A percentile compares a stretch with the other conserved stretches of the same genome.
These are phyloP conservation scores for Ennomos fuscantarius DNA, from an alignment of 2,888 invertebrate species.

Conservation along the genomic window DNA sequence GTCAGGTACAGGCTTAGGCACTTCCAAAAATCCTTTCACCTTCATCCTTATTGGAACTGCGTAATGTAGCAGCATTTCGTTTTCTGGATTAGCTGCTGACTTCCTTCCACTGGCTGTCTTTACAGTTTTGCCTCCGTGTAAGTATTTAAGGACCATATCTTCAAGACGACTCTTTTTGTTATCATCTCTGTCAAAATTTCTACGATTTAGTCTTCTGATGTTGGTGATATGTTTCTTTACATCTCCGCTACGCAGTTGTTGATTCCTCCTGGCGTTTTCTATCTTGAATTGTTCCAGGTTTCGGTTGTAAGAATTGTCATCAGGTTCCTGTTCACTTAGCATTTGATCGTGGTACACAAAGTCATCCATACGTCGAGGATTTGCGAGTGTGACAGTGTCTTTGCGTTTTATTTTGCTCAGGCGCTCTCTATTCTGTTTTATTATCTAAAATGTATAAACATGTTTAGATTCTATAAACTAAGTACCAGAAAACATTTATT, in stretches of 20 bases:
- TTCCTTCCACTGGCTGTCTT: slow-evolving; percentile 13
- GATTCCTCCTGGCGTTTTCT: background rate
- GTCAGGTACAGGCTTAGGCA: slow-evolving; percentile 35
- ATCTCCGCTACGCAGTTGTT: background rate
- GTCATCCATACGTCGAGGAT: slow-evolving; percentile 21
- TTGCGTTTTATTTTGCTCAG: background rate
- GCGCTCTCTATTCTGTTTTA: slow-evolving; percentile 7
- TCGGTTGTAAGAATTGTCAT: slow-evolving; percentile 43
- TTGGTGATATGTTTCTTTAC: too few species aligned
- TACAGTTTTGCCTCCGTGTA: background rate
- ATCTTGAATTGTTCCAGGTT: slow-evolving; percentile 28
- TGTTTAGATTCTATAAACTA: too few species aligned
- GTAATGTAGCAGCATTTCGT: slow-evolving; percentile 54
- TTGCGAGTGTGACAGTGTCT: background rate
- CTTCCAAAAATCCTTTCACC: slow-evolving; percentile 58
- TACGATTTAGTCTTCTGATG: too few species aligned
- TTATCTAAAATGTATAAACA: background rate
- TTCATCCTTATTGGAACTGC: slow-evolving; percentile 61
- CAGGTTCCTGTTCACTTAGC: slow-evolving; percentile 26
- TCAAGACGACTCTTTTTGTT: slow-evolving; percentile 27
- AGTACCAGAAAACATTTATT: background rate
- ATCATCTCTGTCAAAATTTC: background rate
- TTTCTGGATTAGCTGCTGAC: slow-evolving; percentile 33
- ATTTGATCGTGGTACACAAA: slow-evolving; percentile 51
- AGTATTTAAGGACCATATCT: slow-evolving; percentile 9